Evolutionary conservation across 2,113 vertebrate species (phyloP), one percentile per base, ranked within the genome.

Genomic region (Elanoides forficatus): DNA sequence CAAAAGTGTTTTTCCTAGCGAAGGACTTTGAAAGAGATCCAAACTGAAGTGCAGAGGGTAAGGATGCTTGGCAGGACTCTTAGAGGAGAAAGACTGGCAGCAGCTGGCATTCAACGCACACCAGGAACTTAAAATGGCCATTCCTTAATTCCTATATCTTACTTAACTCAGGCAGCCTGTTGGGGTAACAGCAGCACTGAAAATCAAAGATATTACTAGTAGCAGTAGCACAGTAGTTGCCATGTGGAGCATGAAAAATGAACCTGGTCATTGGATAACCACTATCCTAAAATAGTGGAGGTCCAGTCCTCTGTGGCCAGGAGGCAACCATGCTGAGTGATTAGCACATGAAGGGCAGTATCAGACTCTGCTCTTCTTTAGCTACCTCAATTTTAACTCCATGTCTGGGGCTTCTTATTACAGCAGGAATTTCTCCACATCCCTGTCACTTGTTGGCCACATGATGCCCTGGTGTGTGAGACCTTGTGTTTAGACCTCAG

Each of bases 21-120:
- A 79, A 94, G 43, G 73, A 38, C 76, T 95, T 95, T 91, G 96
- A 88, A 86, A 95, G 83, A 48, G 80, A 67, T 92, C 80, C 94
- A 91, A 63, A 63, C 42, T n/a, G 68, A 86, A 86, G 88, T 43
- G 43, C 21, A 56, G 73, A 93, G 86, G n/a, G 53, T 84, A 68
- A 89, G 52, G 75, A 71, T 67, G 30, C n/a, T 88, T 94, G 94
- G 92, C 92, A 92, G 43, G 22, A 43, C 73, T 86, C 76, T 96
- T 91, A 53, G 66, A 88, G 30, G 34, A 88, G 81, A 53, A 96
- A 93, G 80, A 52, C 63, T 90, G 92, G 73, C 84, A 85, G 66
- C 73, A 89, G 78, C 48, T 94, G 83, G 88, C 68, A 52, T 67
- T 74, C 63, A 71, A 63, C 26, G 14, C 30, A 29, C 38, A 83